Percentiles rank a stretch among this genome's conserved stretches.
Conservation (phyloP, 2,888 invertebrate genomes). For the Abrostola triplasia region DNA sequence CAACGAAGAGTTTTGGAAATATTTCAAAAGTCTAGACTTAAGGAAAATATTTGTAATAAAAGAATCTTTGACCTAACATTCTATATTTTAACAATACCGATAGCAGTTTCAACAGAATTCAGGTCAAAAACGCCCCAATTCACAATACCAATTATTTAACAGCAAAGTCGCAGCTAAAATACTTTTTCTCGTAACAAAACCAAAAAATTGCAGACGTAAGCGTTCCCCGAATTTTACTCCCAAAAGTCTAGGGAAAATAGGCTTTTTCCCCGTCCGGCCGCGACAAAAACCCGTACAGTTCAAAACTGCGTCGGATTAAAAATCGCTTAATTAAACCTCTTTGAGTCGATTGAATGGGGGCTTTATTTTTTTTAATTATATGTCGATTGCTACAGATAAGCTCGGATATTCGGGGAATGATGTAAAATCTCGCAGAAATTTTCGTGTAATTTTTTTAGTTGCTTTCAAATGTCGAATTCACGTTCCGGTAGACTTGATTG, state of each 20-base stretch:
- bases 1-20: no score
- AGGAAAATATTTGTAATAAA: no score
- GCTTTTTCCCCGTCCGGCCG: conserved; percentile 6
- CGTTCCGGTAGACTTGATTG: no score
- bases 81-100: background rate
- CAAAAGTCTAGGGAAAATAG: conserved; percentile 16
- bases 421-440: background rate
- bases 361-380: conserved; percentile 10
- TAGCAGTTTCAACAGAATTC: background rate
- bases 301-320: conserved; percentile 10
- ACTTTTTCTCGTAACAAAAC: conserved; percentile 18
- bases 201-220: conserved; percentile 30
- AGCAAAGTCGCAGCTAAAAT: conserved; percentile 11
- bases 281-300: conserved; percentile 29
- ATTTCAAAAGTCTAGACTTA: no score
- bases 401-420: background rate
- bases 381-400: background rate
- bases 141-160: conserved; percentile 19
- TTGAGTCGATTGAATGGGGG: conserved; percentile 22
- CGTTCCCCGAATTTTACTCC: conserved; percentile 22
- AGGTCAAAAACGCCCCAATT: conserved; percentile 3
- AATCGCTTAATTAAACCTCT: conserved; percentile 33
- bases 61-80: background rate
- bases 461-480: background rate
- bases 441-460: background rate